A percentile compares a stretch with the other conserved stretches of the same genome.
These are phyloP conservation scores for Drosophila orosa DNA, from an alignment of 1,140 invertebrate genomes.

Conservation along the genomic window DNA sequence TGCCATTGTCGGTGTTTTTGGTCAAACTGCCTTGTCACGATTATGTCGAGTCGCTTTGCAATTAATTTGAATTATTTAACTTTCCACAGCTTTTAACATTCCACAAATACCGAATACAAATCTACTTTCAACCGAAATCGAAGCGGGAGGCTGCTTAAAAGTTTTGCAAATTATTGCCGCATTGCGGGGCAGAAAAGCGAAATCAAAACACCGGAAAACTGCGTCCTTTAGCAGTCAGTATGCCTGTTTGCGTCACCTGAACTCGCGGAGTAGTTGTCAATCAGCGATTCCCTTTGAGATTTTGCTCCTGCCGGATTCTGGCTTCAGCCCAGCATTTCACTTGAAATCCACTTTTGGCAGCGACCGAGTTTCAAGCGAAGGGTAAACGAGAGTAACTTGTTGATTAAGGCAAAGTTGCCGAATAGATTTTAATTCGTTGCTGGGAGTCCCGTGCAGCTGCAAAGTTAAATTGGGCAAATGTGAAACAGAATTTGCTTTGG, in stretches of 20 bases:
- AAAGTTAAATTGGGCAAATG: slow-evolving; percentile 44
- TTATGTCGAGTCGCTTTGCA: slow-evolving; percentile 18
- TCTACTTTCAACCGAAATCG: slow-evolving; percentile 36
- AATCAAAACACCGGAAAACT: slow-evolving; percentile 50
- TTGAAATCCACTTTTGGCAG: slow-evolving; percentile 30
- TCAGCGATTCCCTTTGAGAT: slow-evolving; percentile 52
- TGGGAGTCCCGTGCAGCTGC: slow-evolving; percentile 13
- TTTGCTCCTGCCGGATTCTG: slow-evolving; percentile 12
- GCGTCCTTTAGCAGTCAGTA: slow-evolving; percentile 31
- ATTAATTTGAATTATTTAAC: slow-evolving; percentile 20
- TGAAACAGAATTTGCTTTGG: slow-evolving; percentile 11
- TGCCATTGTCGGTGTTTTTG: slow-evolving; percentile 67
- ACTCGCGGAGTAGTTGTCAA: slow-evolving; percentile 32
- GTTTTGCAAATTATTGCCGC: slow-evolving; percentile 50
- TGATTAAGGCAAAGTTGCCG: slow-evolving; percentile 42
- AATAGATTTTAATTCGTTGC: slow-evolving; percentile 32
- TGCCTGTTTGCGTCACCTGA: slow-evolving; percentile 32
- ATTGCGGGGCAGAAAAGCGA: slow-evolving; percentile 45
- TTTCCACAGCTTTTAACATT: slow-evolving; percentile 17
- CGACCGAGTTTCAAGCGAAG: slow-evolving; percentile 8
- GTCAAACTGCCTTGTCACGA: slow-evolving; percentile 6
- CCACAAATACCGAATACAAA: slow-evolving; percentile 10
- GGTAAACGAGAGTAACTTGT: slow-evolving; percentile 27
- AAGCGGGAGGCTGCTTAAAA: slow-evolving; percentile 20
- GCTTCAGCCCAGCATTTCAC: slow-evolving; percentile 9